Percentiles rank a stretch among this genome's conserved stretches.
phyloP scores from a whole-genome alignment of 2,888 invertebrate genomes.

The Eremobia ochroleuca region DNA sequence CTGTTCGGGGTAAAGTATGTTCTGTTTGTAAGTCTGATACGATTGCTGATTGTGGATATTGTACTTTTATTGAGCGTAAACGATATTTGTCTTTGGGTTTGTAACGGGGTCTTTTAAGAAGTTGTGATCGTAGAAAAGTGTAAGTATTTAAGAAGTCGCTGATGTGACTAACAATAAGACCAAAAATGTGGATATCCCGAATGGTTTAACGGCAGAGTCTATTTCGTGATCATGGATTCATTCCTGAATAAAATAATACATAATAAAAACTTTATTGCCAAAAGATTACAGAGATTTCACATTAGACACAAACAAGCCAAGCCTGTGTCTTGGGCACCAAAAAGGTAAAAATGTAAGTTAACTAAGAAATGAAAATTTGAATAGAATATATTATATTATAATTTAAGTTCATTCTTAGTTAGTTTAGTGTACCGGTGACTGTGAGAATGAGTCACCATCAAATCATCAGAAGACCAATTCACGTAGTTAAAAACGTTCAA shows the following conservation, averaged over 20 bases:
- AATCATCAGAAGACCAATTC: not conserved
- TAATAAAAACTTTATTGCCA: not conserved
- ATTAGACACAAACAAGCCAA: not conserved
- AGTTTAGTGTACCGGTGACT: not conserved
- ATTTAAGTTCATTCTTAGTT: not conserved
- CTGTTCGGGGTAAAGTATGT: constrained; percentile 48
- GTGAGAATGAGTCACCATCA: not conserved
- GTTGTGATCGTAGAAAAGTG: not conserved
- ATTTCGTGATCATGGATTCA: not conserved
- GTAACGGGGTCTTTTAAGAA: not conserved
- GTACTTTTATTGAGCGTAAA: constrained; percentile 55
- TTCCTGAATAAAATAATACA: not conserved
- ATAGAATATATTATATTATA: not conserved
- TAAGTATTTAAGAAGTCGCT: not conserved
- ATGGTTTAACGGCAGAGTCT: not conserved
- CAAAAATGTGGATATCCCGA: not conserved
- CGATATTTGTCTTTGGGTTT: constrained; percentile 37
- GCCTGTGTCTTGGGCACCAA: not conserved
- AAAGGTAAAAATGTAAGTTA: not conserved
- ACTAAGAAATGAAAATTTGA: not conserved
- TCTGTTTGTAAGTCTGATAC: constrained; percentile 56
- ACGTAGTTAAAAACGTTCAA: not conserved
- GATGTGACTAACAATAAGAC: not conserved
- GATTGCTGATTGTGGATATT: constrained; percentile 56
- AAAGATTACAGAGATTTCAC: not conserved